Percentiles rank a stretch among this genome's conserved stretches.
Evolutionary conservation across 2,797 vertebrate species (phyloP).

Genomic region (Typhlichthys eigenmanni): DNA sequence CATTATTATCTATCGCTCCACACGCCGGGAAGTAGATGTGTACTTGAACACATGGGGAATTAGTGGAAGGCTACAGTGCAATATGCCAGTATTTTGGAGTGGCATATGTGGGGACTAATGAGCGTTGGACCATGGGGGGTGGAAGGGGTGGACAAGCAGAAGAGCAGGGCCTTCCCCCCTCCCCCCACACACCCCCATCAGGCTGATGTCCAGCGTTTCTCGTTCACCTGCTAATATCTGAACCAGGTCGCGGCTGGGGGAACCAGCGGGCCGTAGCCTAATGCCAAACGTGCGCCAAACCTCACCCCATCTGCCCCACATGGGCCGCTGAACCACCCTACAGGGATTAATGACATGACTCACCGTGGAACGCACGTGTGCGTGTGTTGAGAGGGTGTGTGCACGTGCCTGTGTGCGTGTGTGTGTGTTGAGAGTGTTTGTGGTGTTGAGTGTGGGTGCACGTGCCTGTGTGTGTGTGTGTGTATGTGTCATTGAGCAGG

Average conservation of each 20-base stretch:
- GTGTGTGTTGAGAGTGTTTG: constrained; percentile 11
- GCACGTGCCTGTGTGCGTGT: constrained; percentile 12
- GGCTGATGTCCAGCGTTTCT: constrained; percentile 68
- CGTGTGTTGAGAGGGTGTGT: constrained; percentile 23
- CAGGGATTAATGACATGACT: constrained; percentile 64
- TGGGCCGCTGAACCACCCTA: constrained; percentile 43
- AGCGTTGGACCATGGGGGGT: constrained; percentile 41
- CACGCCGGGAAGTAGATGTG: constrained; percentile 24
- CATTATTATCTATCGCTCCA: constrained; percentile 5
- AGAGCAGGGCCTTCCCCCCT: constrained; percentile 26
- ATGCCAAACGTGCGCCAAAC: constrained; percentile 61
- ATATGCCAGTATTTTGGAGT: constrained; percentile 36
- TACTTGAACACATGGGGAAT: constrained; percentile 36
- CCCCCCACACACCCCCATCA: constrained; percentile 44
- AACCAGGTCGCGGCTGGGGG: constrained; percentile 60
- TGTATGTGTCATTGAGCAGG: constrained; percentile 8
- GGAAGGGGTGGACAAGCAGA: constrained; percentile 39
- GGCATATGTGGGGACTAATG: constrained; percentile 60
- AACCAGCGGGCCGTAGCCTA: constrained; percentile 56
- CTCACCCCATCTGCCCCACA: constrained; percentile 69
- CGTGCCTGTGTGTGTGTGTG: constrained; percentile 10
- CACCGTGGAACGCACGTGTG: constrained; percentile 26
- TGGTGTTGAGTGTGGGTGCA: neutral
- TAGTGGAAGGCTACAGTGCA: constrained; percentile 29
- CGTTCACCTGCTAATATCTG: constrained; percentile 77